Percentiles rank a stretch among this genome's conserved stretches.
Evolutionary conservation across 1,140 invertebrate genomes (phyloP).

Genomic region (Bombus pascuorum): DNA sequence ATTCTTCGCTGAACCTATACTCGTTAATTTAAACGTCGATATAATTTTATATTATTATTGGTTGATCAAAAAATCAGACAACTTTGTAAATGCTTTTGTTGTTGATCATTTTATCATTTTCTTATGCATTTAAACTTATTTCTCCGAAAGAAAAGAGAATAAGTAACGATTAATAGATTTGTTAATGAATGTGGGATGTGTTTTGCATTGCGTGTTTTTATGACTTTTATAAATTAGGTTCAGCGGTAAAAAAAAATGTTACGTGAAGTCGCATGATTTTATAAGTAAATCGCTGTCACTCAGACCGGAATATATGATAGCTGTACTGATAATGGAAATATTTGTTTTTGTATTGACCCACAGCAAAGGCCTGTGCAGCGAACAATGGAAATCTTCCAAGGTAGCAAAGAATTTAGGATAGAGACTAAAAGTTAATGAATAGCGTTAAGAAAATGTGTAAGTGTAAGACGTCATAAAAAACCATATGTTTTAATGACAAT

Average conservation of each 20-base stretch:
- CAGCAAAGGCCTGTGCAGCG: slow-evolving; percentile 39
- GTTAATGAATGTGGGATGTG: slow-evolving; percentile 31
- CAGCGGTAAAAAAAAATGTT: slow-evolving; percentile 30
- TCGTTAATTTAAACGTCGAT: slow-evolving; percentile 38
- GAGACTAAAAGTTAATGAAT: slow-evolving; percentile 30
- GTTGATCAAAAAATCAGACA: slow-evolving; percentile 5
- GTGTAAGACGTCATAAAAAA: slow-evolving; percentile 57
- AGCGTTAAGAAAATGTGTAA: slow-evolving; percentile 42
- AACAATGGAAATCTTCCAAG: slow-evolving; percentile 61
- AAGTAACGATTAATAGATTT: slow-evolving; percentile 16
- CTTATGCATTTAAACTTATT: slow-evolving; percentile 41
- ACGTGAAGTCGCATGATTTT: slow-evolving; percentile 49
- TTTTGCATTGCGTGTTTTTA: slow-evolving; percentile 29
- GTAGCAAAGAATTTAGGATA: slow-evolving; percentile 59
- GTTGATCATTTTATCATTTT: slow-evolving; percentile 18
- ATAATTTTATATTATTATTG: slow-evolving; percentile 25
- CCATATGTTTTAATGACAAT: slow-evolving; percentile 60
- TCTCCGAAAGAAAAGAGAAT: not conserved
- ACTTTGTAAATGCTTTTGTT: slow-evolving; percentile 16
- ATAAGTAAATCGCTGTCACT: slow-evolving; percentile 35
- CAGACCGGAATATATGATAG: slow-evolving; percentile 25
- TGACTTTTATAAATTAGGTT: slow-evolving; percentile 42
- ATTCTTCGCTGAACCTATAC: slow-evolving; percentile 59
- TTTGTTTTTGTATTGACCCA: slow-evolving; percentile 56
- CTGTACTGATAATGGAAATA: slow-evolving; percentile 42